These are phyloP conservation scores for Therioaphis trifolii DNA, from an alignment of 2,888 invertebrate genomes.

Conservation along the genomic window DNA sequence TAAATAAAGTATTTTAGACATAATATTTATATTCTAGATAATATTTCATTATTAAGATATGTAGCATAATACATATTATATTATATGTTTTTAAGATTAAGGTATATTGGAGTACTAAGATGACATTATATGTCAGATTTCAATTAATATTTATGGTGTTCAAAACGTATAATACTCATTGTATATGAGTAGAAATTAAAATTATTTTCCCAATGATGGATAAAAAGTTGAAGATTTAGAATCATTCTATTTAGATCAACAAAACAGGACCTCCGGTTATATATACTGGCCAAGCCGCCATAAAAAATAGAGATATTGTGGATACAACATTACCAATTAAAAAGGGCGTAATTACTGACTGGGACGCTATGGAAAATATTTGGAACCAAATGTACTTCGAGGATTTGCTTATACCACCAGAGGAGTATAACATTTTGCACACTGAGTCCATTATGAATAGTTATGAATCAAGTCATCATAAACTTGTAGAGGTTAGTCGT, in stretches of 20 bases:
- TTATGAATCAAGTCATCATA: conserved; percentile 94
- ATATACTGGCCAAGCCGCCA: conserved; percentile 88
- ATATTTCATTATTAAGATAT: no score
- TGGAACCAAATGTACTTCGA: conserved; percentile 98
- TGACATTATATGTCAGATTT: no score
- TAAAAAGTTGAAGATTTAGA: no score
- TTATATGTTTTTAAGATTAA: no score
- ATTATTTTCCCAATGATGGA: no score
- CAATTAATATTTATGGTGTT: no score
- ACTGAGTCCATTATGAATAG: conserved; percentile 94
- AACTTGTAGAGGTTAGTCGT: conserved; percentile 83
- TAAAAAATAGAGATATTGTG: conserved; percentile 77
- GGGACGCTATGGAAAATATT: conserved; percentile 98
- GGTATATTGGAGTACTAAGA: no score
- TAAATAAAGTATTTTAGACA: no score
- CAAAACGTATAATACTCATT: no score
- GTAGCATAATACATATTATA: no score
- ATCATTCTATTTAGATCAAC: conserved; percentile 78
- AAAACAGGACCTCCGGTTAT: conserved; percentile 82
- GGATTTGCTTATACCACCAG: conserved; percentile 90
- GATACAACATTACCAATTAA: conserved; percentile 87
- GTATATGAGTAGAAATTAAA: no score
- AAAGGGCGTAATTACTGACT: conserved; percentile 95
- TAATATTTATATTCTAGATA: no score
- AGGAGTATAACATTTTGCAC: conserved; percentile 91